These are phyloP conservation scores for Drosophila multiciliata DNA, from an alignment of 2,888 invertebrate genomes.

Conservation along the genomic window DNA sequence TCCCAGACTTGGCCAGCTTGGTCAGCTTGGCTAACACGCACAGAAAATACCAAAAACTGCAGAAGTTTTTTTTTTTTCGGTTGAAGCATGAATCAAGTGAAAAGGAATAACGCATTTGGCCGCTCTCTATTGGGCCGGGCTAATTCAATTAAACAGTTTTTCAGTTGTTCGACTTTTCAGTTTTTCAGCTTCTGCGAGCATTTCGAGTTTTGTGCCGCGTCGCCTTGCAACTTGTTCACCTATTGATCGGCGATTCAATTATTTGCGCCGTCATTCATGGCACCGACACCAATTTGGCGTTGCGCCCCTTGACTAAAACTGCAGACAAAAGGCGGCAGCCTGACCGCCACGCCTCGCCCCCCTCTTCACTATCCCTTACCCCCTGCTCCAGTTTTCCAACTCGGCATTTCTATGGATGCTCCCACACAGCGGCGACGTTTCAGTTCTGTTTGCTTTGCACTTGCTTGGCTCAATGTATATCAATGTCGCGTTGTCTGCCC, in stretches of 20 bases:
- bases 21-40: background rate
- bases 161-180: slow-evolving; percentile 5
- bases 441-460: slow-evolving; percentile 47
- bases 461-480: slow-evolving; percentile 52
- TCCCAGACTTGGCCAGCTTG: background rate
- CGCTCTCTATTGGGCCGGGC: slow-evolving; percentile 35
- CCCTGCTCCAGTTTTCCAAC: slow-evolving; percentile 21
- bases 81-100: background rate
- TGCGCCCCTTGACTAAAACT: slow-evolving; percentile 24
- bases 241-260: slow-evolving; percentile 76
- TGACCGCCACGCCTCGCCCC: background rate
- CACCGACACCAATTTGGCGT: slow-evolving; percentile 44
- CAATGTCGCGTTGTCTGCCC: slow-evolving; percentile 21
- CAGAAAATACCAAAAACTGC: background rate
- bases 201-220: slow-evolving; percentile 19
- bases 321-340: slow-evolving; percentile 64
- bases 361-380: too few species aligned
- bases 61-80: background rate
- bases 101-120: background rate
- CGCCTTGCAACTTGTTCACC: slow-evolving; percentile 62
- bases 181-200: slow-evolving; percentile 22
- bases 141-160: slow-evolving; percentile 68
- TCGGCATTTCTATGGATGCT: slow-evolving; percentile 75
- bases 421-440: slow-evolving; percentile 33
- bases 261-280: slow-evolving; percentile 66